A percentile compares a stretch with the other conserved stretches of the same genome.
These are phyloP conservation scores for Microtus oregoni DNA, from an alignment of 2,113 vertebrate species.

Conservation along the genomic window DNA sequence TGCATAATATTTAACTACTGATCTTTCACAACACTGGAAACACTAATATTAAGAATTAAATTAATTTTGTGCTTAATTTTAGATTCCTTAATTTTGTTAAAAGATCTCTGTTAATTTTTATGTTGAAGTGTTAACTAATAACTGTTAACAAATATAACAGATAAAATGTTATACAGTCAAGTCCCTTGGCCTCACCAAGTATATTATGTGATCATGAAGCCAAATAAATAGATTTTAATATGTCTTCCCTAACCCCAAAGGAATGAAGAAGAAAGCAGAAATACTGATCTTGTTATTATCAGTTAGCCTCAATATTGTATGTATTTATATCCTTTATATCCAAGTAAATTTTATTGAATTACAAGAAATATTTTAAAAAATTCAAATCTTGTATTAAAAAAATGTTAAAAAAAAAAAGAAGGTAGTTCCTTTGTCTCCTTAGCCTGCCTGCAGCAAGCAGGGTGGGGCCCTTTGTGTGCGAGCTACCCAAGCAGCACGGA, in stretches of 20 bases:
- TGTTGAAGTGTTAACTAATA: not conserved
- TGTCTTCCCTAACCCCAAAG: rapidly evolving
- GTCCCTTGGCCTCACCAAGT: not conserved
- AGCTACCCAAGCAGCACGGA: too few species aligned
- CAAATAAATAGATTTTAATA: not conserved
- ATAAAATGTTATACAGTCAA: not conserved
- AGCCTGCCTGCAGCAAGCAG: too few species aligned
- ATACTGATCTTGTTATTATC: not conserved
- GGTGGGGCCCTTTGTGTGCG: too few species aligned
- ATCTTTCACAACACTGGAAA: not conserved
- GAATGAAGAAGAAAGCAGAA: not conserved
- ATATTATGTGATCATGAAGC: not conserved
- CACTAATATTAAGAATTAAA: conserved; percentile 1
- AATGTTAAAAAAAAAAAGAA: too few species aligned
- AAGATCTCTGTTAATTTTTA: not conserved
- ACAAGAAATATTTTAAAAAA: not conserved
- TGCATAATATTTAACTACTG: not conserved
- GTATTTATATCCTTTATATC: not conserved
- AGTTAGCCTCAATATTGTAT: not conserved
- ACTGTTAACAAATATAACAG: not conserved
- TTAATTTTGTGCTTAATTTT: conserved; percentile 46
- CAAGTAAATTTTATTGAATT: not conserved
- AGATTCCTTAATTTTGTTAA: conserved; percentile 26
- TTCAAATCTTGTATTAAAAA: not conserved
- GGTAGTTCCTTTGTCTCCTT: too few species aligned